Conservation (phyloP, 2,113 vertebrate species). For the Chlorodrepanis virens region DNA sequence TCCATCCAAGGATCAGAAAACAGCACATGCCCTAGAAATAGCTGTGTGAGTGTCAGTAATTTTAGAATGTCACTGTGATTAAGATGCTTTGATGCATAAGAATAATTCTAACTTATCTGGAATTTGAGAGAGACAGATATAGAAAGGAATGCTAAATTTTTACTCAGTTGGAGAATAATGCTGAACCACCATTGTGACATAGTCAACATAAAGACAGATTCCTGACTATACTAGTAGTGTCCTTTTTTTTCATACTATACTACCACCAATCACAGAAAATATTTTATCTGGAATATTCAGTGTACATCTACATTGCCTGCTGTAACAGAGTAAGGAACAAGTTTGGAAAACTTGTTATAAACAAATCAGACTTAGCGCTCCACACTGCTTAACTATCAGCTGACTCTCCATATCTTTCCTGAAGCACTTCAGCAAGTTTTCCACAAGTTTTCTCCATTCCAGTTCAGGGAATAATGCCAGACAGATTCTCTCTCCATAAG, state of each 20-base stretch:
- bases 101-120: not conserved
- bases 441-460: not conserved
- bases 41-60: not conserved
- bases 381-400: not conserved
- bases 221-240: rapidly evolving
- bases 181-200: not conserved
- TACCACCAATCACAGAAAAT: not conserved
- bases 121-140: not conserved
- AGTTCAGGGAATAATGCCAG: not conserved
- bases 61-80: not conserved
- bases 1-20: not conserved
- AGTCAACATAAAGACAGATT: not conserved
- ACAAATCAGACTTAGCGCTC: not conserved
- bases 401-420: not conserved
- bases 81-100: not conserved
- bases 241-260: not conserved
- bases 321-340: not conserved
- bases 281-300: not conserved
- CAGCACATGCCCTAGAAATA: not conserved
- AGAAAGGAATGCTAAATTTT: not conserved
- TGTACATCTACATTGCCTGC: not conserved
- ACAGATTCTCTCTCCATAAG: not conserved
- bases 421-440: not conserved
- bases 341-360: not conserved
- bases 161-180: not conserved